Conservation (phyloP, 2,888 invertebrate species). For the Monopis laevigella region DNA sequence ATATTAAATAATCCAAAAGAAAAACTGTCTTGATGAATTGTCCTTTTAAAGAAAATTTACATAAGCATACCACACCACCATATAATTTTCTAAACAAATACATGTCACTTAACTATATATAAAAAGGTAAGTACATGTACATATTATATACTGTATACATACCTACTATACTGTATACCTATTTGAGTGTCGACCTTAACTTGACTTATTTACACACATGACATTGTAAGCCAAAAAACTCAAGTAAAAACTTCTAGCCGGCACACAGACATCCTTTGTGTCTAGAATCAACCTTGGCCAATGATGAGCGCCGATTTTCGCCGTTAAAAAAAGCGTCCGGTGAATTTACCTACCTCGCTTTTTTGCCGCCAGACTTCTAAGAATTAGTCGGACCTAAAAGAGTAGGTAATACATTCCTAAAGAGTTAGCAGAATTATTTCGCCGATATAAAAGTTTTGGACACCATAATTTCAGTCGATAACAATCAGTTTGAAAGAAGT, state of each 20-base stretch:
- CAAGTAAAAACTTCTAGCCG: conserved; percentile 34
- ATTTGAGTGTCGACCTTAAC: conserved; percentile 56
- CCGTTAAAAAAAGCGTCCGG: conserved; percentile 49
- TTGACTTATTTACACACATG: conserved; percentile 51
- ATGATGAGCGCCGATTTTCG: conserved; percentile 60
- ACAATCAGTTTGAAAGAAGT: conserved; percentile 28
- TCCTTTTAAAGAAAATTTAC: no score
- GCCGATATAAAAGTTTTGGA: conserved; percentile 33
- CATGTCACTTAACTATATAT: no score
- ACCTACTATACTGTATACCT: no score
- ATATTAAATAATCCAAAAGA: no score
- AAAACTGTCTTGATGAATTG: no score
- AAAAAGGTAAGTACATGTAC: no score
- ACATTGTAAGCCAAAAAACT: conserved; percentile 49
- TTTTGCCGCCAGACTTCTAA: conserved; percentile 50
- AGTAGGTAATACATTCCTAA: conserved; percentile 49
- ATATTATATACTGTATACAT: not conserved
- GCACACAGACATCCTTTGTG: conserved; percentile 56
- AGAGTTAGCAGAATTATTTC: conserved; percentile 11
- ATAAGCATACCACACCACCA: no score
- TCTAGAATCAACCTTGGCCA: conserved; percentile 54
- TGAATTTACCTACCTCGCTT: conserved; percentile 55
- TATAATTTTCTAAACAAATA: no score
- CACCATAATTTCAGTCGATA: conserved; percentile 58
- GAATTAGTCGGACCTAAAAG: conserved; percentile 39